Evolutionary conservation across 2,888 invertebrate genomes (phyloP).

Genomic region (Latrodectus elegans): DNA sequence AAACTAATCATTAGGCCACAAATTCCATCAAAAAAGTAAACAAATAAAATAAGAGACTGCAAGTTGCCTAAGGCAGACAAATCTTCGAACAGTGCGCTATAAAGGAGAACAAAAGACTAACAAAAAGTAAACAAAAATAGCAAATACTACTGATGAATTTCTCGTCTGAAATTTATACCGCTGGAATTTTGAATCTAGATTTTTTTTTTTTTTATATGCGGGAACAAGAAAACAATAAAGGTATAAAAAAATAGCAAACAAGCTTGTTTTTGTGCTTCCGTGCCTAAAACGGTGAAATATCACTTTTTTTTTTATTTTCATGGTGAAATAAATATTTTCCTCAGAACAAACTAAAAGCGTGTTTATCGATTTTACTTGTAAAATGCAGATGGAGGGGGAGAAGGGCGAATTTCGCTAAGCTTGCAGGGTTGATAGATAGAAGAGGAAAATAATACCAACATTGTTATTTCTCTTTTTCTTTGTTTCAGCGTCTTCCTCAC

Average conservation of each 20-base stretch:
- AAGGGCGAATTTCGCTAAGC: not conserved
- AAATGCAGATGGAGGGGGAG: not conserved
- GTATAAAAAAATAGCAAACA: not conserved
- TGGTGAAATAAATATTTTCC: not conserved
- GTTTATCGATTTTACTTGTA: not conserved
- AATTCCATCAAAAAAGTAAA: not conserved
- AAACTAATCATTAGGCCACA: constrained; percentile 39
- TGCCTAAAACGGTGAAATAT: not conserved
- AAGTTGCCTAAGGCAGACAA: not conserved
- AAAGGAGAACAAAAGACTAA: not conserved
- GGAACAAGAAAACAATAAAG: not conserved
- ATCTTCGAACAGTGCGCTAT: not conserved
- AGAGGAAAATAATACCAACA: not conserved
- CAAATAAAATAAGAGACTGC: not conserved
- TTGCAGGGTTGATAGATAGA: not conserved
- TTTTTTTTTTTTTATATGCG: not conserved
- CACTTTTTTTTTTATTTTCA: not conserved
- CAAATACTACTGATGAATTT: not conserved
- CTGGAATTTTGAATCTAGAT: not conserved
- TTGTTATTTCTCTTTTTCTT: not conserved
- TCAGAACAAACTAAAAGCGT: not conserved
- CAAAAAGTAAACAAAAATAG: not conserved
- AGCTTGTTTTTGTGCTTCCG: not conserved
- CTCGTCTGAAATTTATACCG: not conserved
- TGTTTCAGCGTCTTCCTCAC: not conserved